A percentile compares a stretch with the other conserved stretches of the same genome.
phyloP scores from a whole-genome alignment of 2,113 vertebrate genomes.

The Antechinus stuartii region DNA sequence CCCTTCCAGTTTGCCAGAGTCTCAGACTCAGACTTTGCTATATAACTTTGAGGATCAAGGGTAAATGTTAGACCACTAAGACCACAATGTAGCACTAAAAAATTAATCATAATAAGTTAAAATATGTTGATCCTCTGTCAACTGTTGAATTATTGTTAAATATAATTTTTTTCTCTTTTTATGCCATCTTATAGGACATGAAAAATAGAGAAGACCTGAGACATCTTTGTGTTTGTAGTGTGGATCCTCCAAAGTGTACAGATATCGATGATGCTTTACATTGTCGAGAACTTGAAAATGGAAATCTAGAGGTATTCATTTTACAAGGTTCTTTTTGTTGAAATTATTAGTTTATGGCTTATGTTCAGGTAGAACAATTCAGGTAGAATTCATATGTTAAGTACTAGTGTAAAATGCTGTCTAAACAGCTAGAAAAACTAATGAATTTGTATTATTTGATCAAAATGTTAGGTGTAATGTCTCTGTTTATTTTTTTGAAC shows the following conservation, averaged over 20 bases:
- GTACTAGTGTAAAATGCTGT: background rate
- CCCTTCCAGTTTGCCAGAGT: background rate
- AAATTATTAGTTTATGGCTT: background rate
- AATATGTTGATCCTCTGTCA: background rate
- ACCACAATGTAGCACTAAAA: background rate
- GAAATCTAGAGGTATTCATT: constrained; percentile 91
- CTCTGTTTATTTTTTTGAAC: background rate
- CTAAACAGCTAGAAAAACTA: background rate
- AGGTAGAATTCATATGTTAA: constrained; percentile 3
- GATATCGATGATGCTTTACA: constrained; percentile 98
- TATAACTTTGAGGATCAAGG: background rate
- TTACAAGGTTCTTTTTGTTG: fast-evolving
- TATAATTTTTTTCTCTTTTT: background rate
- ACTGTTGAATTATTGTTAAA: background rate
- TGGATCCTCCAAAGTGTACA: constrained; percentile 98
- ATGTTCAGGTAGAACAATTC: constrained; percentile 11
- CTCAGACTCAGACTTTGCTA: background rate
- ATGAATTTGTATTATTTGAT: background rate
- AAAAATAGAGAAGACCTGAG: constrained; percentile 91
- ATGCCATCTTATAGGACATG: constrained; percentile 88
- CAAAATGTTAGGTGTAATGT: constrained; percentile 21
- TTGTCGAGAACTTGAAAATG: constrained; percentile 90
- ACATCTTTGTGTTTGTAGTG: constrained; percentile 93
- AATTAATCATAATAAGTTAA: background rate
- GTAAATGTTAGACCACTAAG: background rate